Conservation (phyloP, 2,113 vertebrate species). For the Myiagra hebetior region DNA sequence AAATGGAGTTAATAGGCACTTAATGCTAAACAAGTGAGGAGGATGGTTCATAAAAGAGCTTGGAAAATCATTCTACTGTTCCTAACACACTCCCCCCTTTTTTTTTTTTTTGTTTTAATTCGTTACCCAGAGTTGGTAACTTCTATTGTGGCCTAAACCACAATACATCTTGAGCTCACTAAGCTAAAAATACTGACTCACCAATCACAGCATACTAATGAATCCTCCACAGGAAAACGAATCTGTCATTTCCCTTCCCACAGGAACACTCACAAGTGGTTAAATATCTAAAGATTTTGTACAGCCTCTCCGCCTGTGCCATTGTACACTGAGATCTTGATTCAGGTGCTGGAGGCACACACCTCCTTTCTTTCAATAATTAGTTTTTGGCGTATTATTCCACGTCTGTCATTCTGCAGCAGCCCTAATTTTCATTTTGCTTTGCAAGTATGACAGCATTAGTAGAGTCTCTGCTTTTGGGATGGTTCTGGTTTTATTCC, state of each 20-base stretch:
- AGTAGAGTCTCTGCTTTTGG: neutral
- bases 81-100: neutral
- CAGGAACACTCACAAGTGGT: neutral
- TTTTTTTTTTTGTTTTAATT: neutral
- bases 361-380: neutral
- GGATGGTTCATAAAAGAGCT: neutral
- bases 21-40: conserved; percentile 8
- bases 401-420: neutral
- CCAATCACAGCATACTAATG: conserved; percentile 9
- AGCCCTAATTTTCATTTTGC: neutral
- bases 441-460: neutral
- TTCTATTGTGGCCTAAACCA: conserved; percentile 7
- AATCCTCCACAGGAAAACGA: conserved; percentile 17
- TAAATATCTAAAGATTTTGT: neutral
- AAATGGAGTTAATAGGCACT: conserved; percentile 8
- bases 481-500: neutral
- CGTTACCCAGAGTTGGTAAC: neutral
- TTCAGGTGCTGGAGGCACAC: neutral
- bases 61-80: neutral
- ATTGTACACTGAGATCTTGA: neutral
- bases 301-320: neutral
- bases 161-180: neutral
- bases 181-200: conserved; percentile 14
- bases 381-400: neutral
- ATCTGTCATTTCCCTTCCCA: neutral